A percentile compares a stretch with the other conserved stretches of the same genome.
These are phyloP conservation scores for Catocala nupta DNA, from an alignment of 2,888 invertebrate genomes.

Conservation along the genomic window DNA sequence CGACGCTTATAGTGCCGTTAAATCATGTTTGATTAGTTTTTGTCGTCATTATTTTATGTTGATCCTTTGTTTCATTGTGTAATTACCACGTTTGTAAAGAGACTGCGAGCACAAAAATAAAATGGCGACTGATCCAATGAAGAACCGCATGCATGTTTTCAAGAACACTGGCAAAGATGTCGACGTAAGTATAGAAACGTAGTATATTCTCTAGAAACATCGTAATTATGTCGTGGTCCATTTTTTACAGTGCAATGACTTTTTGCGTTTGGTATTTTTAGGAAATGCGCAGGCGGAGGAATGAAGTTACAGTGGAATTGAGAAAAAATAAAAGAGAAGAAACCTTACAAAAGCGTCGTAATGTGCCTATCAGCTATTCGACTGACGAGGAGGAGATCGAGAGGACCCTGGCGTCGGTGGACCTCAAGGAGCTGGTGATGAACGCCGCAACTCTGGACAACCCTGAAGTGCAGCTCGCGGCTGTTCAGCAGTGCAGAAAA, in stretches of 20 bases:
- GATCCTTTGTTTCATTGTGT: slow-evolving; percentile 80
- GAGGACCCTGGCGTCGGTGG: slow-evolving; percentile 90
- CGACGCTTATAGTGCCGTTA: slow-evolving; percentile 72
- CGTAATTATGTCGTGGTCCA: slow-evolving; percentile 17
- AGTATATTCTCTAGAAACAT: slow-evolving; percentile 22
- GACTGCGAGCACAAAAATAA: slow-evolving; percentile 83
- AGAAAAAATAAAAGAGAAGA: slow-evolving; percentile 99
- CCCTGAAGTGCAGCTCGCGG: slow-evolving; percentile 93
- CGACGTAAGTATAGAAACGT: slow-evolving; percentile 92
- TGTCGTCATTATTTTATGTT: slow-evolving; percentile 74
- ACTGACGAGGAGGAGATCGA: slow-evolving; percentile 93
- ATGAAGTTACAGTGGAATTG: slow-evolving; percentile 98
- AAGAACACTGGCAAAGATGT: slow-evolving; percentile 99
- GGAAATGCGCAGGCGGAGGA: slow-evolving; percentile 99
- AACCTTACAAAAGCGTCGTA: slow-evolving; percentile 97
- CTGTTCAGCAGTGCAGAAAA: slow-evolving; percentile 98
- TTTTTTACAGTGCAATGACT: slow-evolving; percentile 38
- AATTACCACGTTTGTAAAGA: slow-evolving; percentile 72
- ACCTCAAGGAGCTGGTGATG: slow-evolving; percentile 93
- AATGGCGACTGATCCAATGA: slow-evolving; percentile 93
- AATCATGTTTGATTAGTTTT: slow-evolving; percentile 82
- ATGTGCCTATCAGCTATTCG: slow-evolving; percentile 96
- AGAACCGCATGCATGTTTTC: slow-evolving; percentile 96
- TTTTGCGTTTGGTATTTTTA: slow-evolving; percentile 73
- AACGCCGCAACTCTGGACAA: slow-evolving; percentile 94